Conservation (phyloP, 2,113 vertebrate genomes). For the Brevimyrus niger region DNA sequence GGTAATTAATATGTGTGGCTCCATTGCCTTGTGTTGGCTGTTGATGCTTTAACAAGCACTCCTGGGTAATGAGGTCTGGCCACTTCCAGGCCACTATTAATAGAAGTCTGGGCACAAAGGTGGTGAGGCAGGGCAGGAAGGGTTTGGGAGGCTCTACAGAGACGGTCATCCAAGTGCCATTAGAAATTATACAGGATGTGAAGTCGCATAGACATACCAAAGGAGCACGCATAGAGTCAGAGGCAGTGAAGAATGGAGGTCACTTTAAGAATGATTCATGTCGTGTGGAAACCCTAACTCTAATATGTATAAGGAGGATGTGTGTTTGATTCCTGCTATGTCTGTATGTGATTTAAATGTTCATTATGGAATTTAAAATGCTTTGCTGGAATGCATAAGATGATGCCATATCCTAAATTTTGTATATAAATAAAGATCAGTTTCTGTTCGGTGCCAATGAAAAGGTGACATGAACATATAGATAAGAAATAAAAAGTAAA, state of each 20-base stretch:
- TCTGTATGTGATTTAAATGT: background rate
- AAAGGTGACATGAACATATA: background rate
- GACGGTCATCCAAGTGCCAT: background rate
- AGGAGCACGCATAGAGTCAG: background rate
- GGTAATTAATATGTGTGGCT: background rate
- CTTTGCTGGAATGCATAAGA: background rate
- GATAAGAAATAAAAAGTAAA: background rate
- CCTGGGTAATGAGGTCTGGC: background rate
- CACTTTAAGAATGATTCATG: background rate
- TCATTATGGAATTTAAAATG: background rate
- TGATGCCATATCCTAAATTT: background rate
- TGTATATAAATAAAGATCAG: background rate
- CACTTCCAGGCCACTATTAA: background rate
- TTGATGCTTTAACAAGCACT: background rate
- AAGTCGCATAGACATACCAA: background rate
- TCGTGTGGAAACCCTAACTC: too few relatives aligned
- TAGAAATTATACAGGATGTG: background rate
- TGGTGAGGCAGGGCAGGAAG: background rate
- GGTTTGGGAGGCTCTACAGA: background rate
- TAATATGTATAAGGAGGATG: background rate
- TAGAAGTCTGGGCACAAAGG: background rate
- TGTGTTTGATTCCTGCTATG: background rate
- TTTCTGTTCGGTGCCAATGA: background rate
- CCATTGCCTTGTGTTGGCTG: background rate
- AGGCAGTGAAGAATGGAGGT: background rate